phyloP scores from a whole-genome alignment of 2,797 vertebrate species.

The Gorsachius magnificus region DNA sequence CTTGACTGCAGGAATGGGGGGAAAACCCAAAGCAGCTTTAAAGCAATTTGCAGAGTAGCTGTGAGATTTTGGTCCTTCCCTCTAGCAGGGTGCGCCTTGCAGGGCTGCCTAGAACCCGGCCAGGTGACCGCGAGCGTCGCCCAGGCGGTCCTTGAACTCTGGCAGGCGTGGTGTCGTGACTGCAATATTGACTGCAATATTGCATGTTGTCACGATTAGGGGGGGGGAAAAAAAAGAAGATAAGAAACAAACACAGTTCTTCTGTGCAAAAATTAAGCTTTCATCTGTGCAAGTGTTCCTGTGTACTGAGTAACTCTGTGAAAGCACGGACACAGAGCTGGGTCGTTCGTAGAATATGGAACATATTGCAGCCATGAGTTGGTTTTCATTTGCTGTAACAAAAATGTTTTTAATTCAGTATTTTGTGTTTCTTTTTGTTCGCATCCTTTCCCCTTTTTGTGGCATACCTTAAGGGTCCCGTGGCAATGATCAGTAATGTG shows the following conservation, averaged over 20 bases:
- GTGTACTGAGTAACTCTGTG: neutral
- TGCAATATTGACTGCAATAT: no score
- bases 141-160: neutral
- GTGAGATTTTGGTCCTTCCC: neutral
- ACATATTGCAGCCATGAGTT: neutral
- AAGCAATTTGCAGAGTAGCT: neutral
- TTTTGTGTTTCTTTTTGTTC: neutral
- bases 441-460: no score
- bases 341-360: rapidly evolving
- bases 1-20: neutral
- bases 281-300: neutral
- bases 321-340: neutral
- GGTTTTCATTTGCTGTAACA: neutral
- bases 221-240: no score
- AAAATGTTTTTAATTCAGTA: neutral
- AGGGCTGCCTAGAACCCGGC: neutral
- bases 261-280: neutral
- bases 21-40: neutral
- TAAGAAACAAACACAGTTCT: neutral
- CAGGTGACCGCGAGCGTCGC: rapidly evolving
- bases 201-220: neutral
- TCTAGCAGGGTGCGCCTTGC: neutral
- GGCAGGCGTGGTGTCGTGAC: neutral
- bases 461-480: neutral
- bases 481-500: neutral